phyloP scores from a whole-genome alignment of 1,140 invertebrate genomes.

The Cotesia vestalis region DNA sequence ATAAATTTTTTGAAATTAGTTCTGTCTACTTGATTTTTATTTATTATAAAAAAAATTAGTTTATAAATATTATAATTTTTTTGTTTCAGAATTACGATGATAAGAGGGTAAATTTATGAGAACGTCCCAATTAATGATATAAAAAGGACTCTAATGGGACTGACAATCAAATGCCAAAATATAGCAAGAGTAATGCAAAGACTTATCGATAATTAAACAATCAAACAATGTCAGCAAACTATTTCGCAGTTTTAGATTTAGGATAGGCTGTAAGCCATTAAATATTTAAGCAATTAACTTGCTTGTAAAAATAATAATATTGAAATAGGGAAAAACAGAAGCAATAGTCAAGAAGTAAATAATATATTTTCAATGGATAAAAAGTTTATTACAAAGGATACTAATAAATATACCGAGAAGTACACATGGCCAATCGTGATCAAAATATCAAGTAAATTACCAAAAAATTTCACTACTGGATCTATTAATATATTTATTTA shows the following conservation, averaged over 20 bases:
- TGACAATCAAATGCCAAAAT: slow-evolving; percentile 22
- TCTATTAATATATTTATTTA: background rate
- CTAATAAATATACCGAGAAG: background rate
- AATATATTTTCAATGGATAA: slow-evolving; percentile 25
- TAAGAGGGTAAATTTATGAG: too few relatives aligned
- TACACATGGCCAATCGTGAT: slow-evolving; percentile 10
- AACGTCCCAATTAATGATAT: too few relatives aligned
- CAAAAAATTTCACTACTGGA: background rate
- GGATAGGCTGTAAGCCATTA: slow-evolving; percentile 48
- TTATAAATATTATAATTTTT: too few relatives aligned
- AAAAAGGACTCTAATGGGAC: background rate
- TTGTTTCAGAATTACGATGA: too few relatives aligned
- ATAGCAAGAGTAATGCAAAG: slow-evolving; percentile 32
- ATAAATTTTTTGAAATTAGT: too few relatives aligned
- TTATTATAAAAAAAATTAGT: too few relatives aligned
- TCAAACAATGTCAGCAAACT: slow-evolving; percentile 56
- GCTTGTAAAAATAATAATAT: background rate
- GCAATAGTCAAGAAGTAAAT: slow-evolving; percentile 10
- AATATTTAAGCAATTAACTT: too few relatives aligned
- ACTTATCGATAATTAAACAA: slow-evolving; percentile 35
- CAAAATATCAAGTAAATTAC: background rate
- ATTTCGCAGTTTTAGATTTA: slow-evolving; percentile 60
- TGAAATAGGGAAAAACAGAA: background rate
- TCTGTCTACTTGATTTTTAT: too few relatives aligned
- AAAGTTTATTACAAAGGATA: background rate